Conservation (phyloP, 2,888 invertebrate genomes). For the Tricholauxania praeusta region DNA sequence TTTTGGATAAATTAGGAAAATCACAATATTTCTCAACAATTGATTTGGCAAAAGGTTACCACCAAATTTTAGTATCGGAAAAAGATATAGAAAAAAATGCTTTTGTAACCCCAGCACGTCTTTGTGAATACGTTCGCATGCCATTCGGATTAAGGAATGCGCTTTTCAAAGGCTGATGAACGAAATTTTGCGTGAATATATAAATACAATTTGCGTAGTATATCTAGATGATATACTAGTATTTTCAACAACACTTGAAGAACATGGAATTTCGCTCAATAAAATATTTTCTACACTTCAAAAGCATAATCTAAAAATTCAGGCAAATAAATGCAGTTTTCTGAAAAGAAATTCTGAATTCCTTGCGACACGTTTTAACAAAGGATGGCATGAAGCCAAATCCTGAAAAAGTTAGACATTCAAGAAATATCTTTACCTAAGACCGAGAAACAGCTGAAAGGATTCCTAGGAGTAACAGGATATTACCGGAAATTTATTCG, state of each 20-base stretch:
- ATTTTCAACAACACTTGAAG: slow-evolving; percentile 18
- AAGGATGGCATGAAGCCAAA: slow-evolving; percentile 52
- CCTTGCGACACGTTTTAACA: slow-evolving; percentile 48
- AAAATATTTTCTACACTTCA: slow-evolving; percentile 19
- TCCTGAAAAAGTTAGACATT: slow-evolving; percentile 47
- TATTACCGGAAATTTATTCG: slow-evolving; percentile 50
- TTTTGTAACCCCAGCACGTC: slow-evolving; percentile 11
- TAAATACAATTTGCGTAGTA: slow-evolving; percentile 30
- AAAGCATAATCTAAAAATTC: slow-evolving; percentile 35
- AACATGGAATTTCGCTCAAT: background rate
- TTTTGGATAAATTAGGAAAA: too few relatives aligned
- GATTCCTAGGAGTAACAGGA: slow-evolving; percentile 47
- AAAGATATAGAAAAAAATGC: slow-evolving; percentile 16
- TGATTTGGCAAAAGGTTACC: too few relatives aligned
- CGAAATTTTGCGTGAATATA: slow-evolving; percentile 12
- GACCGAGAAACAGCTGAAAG: slow-evolving; percentile 45
- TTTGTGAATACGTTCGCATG: slow-evolving; percentile 30
- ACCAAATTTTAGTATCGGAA: too few relatives aligned
- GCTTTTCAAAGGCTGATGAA: slow-evolving; percentile 34
- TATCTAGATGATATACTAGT: slow-evolving; percentile 28
- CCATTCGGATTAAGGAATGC: slow-evolving; percentile 18
- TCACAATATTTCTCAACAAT: too few relatives aligned
- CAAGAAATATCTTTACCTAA: slow-evolving; percentile 45
- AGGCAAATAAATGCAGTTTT: slow-evolving; percentile 38
- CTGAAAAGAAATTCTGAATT: too few relatives aligned